These are phyloP conservation scores for Nematolebias whitei DNA, from an alignment of 2,113 vertebrate species.

Conservation along the genomic window DNA sequence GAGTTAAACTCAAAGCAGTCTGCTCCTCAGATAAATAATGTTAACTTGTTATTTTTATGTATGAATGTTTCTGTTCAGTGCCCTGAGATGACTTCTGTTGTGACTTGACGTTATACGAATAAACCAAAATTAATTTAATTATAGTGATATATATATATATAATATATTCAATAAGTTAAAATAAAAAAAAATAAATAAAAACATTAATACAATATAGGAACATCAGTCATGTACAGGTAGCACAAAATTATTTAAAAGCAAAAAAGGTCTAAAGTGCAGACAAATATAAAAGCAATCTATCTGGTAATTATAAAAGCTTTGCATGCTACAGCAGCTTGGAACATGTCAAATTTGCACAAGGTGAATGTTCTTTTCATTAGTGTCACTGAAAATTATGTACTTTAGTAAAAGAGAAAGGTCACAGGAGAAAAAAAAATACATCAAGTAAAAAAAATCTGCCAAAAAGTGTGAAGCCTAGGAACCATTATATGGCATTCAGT, in stretches of 20 bases:
- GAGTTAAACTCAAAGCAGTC: too few relatives aligned
- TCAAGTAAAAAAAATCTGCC: slow-evolving; percentile 4
- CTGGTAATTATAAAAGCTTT: not conserved
- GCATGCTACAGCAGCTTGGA: not conserved
- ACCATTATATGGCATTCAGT: not conserved
- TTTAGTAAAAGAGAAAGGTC: slow-evolving; percentile 14
- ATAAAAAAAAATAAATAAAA: too few relatives aligned
- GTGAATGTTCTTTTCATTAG: slow-evolving; percentile 13
- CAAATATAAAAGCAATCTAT: not conserved
- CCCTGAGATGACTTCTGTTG: too few relatives aligned
- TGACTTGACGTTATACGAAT: too few relatives aligned
- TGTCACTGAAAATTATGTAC: slow-evolving; percentile 1
- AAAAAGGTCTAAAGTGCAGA: not conserved
- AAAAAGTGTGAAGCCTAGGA: not conserved
- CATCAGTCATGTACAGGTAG: not conserved
- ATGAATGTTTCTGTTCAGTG: too few relatives aligned
- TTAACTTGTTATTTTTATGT: too few relatives aligned
- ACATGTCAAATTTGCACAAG: not conserved
- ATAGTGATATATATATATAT: too few relatives aligned
- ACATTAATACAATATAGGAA: not conserved
- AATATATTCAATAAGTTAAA: too few relatives aligned
- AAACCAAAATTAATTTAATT: too few relatives aligned
- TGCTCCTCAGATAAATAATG: too few relatives aligned
- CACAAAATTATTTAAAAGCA: not conserved
- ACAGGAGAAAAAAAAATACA: slow-evolving; percentile 5